Evolutionary conservation across 2,797 vertebrate genomes (phyloP).

Genomic region (Parotocinclus haroldoi): DNA sequence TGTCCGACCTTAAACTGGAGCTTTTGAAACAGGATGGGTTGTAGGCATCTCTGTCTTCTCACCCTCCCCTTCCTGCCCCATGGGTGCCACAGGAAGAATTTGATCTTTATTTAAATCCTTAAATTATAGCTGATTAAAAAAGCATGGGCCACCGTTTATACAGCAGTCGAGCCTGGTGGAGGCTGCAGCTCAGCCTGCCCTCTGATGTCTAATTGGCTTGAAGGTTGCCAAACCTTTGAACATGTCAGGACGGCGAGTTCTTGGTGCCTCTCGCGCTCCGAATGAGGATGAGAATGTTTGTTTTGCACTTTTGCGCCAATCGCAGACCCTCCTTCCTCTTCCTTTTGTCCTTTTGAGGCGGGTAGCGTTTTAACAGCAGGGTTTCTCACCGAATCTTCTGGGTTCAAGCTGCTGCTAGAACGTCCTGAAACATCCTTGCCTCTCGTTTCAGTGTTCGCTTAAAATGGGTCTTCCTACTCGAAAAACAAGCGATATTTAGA

Average conservation of each 20-base stretch:
- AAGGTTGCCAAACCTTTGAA: constrained; percentile 76
- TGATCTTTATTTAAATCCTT: constrained; percentile 76
- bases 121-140: constrained; percentile 76
- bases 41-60: background rate
- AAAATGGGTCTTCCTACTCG: no score
- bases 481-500: no score
- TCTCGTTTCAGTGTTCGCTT: no score
- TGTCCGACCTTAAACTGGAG: background rate
- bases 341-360: constrained; percentile 18
- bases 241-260: constrained; percentile 65
- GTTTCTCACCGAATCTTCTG: no score
- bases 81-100: constrained; percentile 67
- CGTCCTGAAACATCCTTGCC: no score
- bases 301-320: constrained; percentile 47
- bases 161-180: constrained; percentile 49
- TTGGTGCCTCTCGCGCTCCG: constrained; percentile 58
- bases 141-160: constrained; percentile 69
- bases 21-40: constrained; percentile 13
- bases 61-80: constrained; percentile 40
- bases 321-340: background rate
- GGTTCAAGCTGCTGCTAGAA: no score
- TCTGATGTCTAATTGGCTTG: constrained; percentile 78
- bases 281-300: constrained; percentile 67
- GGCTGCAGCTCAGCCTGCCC: constrained; percentile 56
- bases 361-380: background rate